A percentile compares a stretch with the other conserved stretches of the same genome.
Evolutionary conservation across 2,888 invertebrate species (phyloP).

Genomic region (Cantharis rufa): DNA sequence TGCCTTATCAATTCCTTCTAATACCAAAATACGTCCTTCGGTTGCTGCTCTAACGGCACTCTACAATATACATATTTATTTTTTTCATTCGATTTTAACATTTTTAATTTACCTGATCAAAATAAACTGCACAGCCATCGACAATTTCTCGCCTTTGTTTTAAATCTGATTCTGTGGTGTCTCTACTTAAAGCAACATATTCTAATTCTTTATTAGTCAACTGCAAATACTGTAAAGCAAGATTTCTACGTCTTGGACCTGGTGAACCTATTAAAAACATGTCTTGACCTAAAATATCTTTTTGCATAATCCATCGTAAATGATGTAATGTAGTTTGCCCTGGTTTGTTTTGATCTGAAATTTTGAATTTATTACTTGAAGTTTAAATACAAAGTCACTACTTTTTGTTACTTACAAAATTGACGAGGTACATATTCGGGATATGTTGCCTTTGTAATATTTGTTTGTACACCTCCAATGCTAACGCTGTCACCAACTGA

Average conservation of each 20-base stretch:
- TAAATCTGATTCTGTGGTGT: slow-evolving; percentile 95
- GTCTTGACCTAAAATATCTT: slow-evolving; percentile 90
- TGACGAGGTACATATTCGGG: slow-evolving; percentile 84
- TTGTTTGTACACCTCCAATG: slow-evolving; percentile 75
- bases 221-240: slow-evolving; percentile 89
- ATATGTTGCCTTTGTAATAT: slow-evolving; percentile 65
- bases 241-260: slow-evolving; percentile 77
- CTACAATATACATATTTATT: slow-evolving; percentile 54
- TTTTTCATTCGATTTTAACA: slow-evolving; percentile 14
- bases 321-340: slow-evolving; percentile 78
- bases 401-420: slow-evolving; percentile 67
- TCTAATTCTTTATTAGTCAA: slow-evolving; percentile 88
- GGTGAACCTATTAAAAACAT: slow-evolving; percentile 93
- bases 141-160: slow-evolving; percentile 94
- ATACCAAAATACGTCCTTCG: slow-evolving; percentile 83
- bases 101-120: slow-evolving; percentile 76
- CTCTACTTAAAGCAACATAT: slow-evolving; percentile 90
- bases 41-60: slow-evolving; percentile 92
- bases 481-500: slow-evolving; percentile 63
- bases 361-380: not conserved
- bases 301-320: slow-evolving; percentile 95
- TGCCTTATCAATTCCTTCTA: slow-evolving; percentile 97
- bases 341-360: slow-evolving; percentile 61
- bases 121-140: slow-evolving; percentile 84
- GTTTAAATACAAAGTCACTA: not conserved